phyloP scores from a whole-genome alignment of 2,888 invertebrate genomes.

The Ornithoptera priamus region DNA sequence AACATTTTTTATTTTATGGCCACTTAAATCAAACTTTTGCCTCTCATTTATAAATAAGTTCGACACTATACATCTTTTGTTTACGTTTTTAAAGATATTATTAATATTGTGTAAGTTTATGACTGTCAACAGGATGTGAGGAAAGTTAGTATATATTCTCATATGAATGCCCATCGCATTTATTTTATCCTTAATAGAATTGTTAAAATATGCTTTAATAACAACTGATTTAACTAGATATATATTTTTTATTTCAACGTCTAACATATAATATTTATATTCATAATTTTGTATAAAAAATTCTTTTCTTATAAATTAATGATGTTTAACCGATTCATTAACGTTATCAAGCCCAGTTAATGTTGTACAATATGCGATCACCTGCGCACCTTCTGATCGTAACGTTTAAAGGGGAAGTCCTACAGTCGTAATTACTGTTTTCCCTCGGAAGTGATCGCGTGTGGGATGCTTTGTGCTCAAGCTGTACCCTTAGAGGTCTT shows the following conservation, averaged over 20 bases:
- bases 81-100: too few species aligned
- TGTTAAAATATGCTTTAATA: too few species aligned
- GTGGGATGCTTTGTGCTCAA: slow-evolving; percentile 23
- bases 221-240: too few species aligned
- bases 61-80: too few species aligned
- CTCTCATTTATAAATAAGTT: too few species aligned
- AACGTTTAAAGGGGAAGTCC: slow-evolving; percentile 24
- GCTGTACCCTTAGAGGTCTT: background rate
- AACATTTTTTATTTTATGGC: background rate
- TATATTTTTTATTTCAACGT: too few species aligned
- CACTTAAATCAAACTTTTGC: background rate
- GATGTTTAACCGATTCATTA: slow-evolving; percentile 1
- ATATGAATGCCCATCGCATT: too few species aligned
- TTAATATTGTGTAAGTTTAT: too few species aligned
- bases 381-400: slow-evolving; percentile 2
- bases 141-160: too few species aligned
- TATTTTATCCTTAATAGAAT: too few species aligned
- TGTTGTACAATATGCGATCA: background rate
- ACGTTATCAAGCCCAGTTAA: slow-evolving; percentile 6
- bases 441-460: slow-evolving; percentile 8
- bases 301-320: background rate
- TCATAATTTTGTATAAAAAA: background rate
- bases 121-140: too few species aligned
- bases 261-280: background rate
- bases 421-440: slow-evolving; percentile 13